Evolutionary conservation across 2,888 invertebrate species (phyloP).

Genomic region (Acleris cristana): DNA sequence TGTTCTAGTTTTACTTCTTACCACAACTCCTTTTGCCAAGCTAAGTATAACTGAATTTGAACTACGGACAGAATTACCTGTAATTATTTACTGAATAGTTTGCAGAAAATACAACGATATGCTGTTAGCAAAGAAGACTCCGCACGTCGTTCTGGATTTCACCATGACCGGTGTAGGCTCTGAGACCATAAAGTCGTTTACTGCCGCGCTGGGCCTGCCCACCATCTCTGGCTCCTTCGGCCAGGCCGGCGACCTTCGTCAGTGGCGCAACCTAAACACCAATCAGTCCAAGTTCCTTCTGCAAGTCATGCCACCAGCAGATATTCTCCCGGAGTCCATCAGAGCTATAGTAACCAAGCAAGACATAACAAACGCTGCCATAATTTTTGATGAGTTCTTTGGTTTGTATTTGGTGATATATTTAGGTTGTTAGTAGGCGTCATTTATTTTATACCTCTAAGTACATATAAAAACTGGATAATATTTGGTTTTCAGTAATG

Average conservation of each 20-base stretch:
- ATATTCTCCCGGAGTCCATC: constrained; percentile 92
- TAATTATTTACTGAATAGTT: constrained; percentile 74
- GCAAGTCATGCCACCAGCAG: constrained; percentile 93
- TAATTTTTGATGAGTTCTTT: constrained; percentile 94
- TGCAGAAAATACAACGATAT: constrained; percentile 89
- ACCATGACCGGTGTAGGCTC: constrained; percentile 92
- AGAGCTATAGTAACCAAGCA: constrained; percentile 91
- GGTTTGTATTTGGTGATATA: constrained; percentile 76
- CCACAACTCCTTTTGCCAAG: background rate
- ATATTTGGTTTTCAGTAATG: constrained; percentile 86
- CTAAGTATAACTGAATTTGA: background rate
- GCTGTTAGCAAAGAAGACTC: constrained; percentile 85
- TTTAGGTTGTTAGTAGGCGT: background rate
- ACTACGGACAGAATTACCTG: background rate
- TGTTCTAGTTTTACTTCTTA: too few relatives aligned
- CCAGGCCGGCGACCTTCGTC: constrained; percentile 91
- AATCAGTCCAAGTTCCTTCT: constrained; percentile 90
- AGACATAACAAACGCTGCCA: constrained; percentile 95
- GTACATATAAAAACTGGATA: constrained; percentile 28
- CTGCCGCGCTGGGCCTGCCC: constrained; percentile 90
- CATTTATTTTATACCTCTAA: background rate
- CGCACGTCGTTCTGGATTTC: constrained; percentile 92
- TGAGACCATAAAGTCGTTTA: constrained; percentile 93
- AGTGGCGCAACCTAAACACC: constrained; percentile 90
- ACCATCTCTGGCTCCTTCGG: constrained; percentile 94